Percentiles rank a stretch among this genome's conserved stretches.
Evolutionary conservation across 2,888 invertebrate species (phyloP).

Genomic region (Athalia cordata): DNA sequence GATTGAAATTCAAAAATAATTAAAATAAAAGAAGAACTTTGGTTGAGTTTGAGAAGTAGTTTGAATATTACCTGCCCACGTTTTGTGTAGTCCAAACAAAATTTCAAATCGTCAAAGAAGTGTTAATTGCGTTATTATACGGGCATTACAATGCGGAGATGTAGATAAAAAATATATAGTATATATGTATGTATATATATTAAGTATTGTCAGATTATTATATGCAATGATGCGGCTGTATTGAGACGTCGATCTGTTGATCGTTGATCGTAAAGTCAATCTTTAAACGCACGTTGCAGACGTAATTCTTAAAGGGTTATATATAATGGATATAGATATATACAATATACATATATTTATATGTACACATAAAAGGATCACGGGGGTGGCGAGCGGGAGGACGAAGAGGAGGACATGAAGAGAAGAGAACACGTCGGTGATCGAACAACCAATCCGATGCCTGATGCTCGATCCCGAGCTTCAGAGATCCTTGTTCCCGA

Average conservation of each 20-base stretch:
- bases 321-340: too few species aligned
- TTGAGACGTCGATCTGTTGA: constrained; percentile 55
- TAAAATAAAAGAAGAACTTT: not conserved
- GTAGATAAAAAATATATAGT: constrained; percentile 35
- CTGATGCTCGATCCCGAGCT: not conserved
- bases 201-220: constrained; percentile 70
- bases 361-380: not conserved
- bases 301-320: too few species aligned
- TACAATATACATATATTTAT: too few species aligned
- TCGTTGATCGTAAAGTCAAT: constrained; percentile 21
- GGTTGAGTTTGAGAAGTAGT: not conserved
- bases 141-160: constrained; percentile 49
- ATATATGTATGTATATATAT: constrained; percentile 26
- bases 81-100: constrained; percentile 39
- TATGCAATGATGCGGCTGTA: constrained; percentile 72
- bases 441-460: not conserved
- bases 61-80: too few species aligned
- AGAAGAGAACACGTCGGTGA: constrained; percentile 3
- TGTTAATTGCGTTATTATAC: constrained; percentile 71
- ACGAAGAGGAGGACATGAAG: constrained; percentile 7
- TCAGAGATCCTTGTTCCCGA: constrained; percentile 35
- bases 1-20: not conserved
- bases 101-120: constrained; percentile 62
- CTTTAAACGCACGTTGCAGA: not conserved
- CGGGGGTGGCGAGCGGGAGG: constrained; percentile 15